Evolutionary conservation across 2,113 vertebrate species (phyloP).

Genomic region (Mesocricetus auratus): DNA sequence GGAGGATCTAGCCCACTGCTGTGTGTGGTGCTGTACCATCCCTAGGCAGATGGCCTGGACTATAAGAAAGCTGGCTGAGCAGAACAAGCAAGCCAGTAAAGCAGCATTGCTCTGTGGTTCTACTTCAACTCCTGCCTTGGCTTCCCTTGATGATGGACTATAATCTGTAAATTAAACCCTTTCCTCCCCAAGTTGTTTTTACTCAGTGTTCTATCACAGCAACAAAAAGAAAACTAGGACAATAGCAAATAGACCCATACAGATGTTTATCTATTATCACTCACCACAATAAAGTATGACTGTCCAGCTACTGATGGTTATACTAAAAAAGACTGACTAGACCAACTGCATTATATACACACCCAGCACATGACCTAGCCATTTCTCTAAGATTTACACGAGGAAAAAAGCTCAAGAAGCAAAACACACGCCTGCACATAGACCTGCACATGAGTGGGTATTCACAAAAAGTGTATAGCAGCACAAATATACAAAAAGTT

Average conservation of each 20-base stretch:
- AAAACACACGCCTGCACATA: background rate
- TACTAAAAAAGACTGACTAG: background rate
- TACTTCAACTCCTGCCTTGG: background rate
- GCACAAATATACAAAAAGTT: background rate
- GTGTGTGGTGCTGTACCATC: background rate
- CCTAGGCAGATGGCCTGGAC: background rate
- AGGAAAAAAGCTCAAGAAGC: background rate
- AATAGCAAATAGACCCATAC: background rate
- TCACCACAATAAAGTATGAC: background rate
- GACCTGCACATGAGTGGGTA: background rate
- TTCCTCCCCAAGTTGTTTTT: background rate
- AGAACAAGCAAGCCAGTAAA: background rate
- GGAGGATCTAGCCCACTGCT: background rate
- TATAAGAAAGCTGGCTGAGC: background rate
- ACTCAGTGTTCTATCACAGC: background rate
- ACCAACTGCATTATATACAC: background rate
- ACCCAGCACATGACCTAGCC: background rate
- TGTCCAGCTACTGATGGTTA: background rate
- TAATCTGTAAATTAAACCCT: background rate
- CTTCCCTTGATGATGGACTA: background rate
- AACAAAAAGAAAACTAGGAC: background rate
- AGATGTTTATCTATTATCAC: background rate
- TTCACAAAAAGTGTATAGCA: background rate
- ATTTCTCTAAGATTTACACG: conserved; percentile 16
- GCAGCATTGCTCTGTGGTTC: background rate